These are phyloP conservation scores for Chiropotes sagulatus DNA, from an alignment of 2,797 vertebrate species.

Conservation along the genomic window DNA sequence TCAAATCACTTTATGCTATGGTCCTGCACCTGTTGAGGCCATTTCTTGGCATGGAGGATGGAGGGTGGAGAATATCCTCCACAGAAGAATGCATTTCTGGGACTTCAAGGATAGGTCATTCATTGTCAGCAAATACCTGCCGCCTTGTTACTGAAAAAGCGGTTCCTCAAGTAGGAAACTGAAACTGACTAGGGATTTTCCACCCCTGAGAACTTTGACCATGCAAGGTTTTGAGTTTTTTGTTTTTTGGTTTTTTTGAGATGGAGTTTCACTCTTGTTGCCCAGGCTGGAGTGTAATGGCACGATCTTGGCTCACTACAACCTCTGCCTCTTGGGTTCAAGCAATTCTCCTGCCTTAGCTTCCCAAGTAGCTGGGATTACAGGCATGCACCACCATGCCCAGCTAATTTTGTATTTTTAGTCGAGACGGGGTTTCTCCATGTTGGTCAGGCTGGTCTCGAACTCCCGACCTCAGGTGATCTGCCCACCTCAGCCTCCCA, in stretches of 20 bases:
- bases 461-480: neutral
- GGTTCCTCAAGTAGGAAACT: slow-evolving; percentile 19
- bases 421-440: neutral
- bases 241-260: no score
- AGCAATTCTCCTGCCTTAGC: neutral
- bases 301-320: neutral
- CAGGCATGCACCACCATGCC: neutral
- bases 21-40: neutral
- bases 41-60: neutral
- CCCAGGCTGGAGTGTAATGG: neutral
- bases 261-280: neutral
- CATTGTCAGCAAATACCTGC: neutral
- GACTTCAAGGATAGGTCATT: no score
- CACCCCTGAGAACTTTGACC: neutral
- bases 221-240: neutral
- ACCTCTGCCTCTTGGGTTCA: neutral
- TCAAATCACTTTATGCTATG: neutral
- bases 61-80: neutral
- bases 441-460: neutral
- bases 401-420: neutral
- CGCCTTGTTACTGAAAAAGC: neutral
- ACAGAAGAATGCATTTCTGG: neutral
- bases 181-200: slow-evolving; percentile 30
- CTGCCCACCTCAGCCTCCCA: neutral
- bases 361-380: neutral